These are phyloP conservation scores for Bombycilla garrulus DNA, from an alignment of 2,113 vertebrate genomes.

Conservation along the genomic window DNA sequence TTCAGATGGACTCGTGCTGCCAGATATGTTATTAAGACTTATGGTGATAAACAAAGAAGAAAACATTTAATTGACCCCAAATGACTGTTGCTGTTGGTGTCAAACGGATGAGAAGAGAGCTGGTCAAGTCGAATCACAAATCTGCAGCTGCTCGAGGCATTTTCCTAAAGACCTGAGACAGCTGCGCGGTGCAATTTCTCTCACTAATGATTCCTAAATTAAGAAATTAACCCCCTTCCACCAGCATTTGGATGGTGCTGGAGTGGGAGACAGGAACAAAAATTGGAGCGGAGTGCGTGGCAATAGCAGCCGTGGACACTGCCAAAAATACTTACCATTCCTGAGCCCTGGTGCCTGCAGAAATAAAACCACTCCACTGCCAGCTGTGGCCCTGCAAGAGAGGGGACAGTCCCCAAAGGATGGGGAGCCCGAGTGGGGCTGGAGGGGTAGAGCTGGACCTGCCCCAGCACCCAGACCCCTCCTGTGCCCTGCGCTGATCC, in stretches of 20 bases:
- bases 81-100: slow-evolving; percentile 32
- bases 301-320: background rate
- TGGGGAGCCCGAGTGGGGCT: background rate
- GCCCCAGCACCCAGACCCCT: background rate
- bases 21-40: slow-evolving; percentile 25
- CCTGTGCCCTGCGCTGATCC: accelerated
- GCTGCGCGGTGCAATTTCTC: slow-evolving; percentile 54
- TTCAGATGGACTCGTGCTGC: slow-evolving; percentile 13
- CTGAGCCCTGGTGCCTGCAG: background rate
- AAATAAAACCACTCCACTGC: background rate
- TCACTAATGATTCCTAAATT: slow-evolving; percentile 68
- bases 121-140: slow-evolving; percentile 43
- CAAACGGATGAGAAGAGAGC: slow-evolving; percentile 9
- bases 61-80: slow-evolving; percentile 56
- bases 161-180: slow-evolving; percentile 51
- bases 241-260: slow-evolving; percentile 24
- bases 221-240: slow-evolving; percentile 63
- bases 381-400: background rate
- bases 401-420: background rate
- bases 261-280: slow-evolving; percentile 48
- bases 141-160: background rate
- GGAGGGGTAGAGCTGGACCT: background rate
- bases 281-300: slow-evolving; percentile 19
- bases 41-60: slow-evolving; percentile 49
- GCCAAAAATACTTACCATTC: background rate